Evolutionary conservation across 1,140 invertebrate species (phyloP).

Genomic region (Meloidogyne exigua): DNA sequence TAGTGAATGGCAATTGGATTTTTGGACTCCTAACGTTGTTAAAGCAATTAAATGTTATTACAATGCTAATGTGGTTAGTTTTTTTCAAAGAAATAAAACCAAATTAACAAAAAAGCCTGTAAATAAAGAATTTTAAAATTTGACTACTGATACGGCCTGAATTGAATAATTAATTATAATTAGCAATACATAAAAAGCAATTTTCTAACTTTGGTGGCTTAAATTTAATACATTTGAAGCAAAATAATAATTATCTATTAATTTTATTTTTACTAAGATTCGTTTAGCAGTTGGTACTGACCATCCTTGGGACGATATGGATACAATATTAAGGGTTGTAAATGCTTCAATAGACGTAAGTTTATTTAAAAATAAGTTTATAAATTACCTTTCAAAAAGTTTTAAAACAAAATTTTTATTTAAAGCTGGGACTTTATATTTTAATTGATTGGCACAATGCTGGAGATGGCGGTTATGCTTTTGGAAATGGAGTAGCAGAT

Average conservation of each 20-base stretch:
- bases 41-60: constrained; percentile 2
- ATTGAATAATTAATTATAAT: too few relatives aligned
- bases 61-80: not conserved
- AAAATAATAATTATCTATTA: too few relatives aligned
- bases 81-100: too few relatives aligned
- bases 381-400: too few relatives aligned
- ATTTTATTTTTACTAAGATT: not conserved
- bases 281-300: not conserved
- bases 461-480: constrained; percentile 1
- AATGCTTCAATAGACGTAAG: not conserved
- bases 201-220: too few relatives aligned
- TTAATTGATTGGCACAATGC: not conserved
- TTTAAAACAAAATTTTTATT: not conserved
- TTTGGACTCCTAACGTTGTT: not conserved
- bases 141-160: too few relatives aligned
- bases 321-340: not conserved
- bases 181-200: too few relatives aligned
- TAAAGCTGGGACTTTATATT: not conserved
- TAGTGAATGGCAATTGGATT: not conserved
- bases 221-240: too few relatives aligned
- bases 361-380: too few relatives aligned
- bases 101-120: too few relatives aligned
- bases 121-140: too few relatives aligned
- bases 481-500: not conserved
- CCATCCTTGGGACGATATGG: not conserved